phyloP scores from a whole-genome alignment of 1,140 invertebrate genomes.

The Dryas iulia region DNA sequence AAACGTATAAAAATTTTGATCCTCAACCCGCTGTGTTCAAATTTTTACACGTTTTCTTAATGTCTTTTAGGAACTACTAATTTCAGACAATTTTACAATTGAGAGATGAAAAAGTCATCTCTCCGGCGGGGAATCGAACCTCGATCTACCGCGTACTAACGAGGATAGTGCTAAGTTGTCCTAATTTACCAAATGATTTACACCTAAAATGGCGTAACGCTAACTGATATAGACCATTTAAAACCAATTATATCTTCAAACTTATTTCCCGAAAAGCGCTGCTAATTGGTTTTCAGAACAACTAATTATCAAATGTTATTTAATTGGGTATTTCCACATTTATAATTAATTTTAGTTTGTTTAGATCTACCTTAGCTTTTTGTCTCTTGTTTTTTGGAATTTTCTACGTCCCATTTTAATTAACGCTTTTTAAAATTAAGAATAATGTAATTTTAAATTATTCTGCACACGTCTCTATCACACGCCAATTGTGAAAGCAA shows the following conservation, averaged over 20 bases:
- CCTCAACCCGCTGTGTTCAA: no score
- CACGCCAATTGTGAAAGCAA: background rate
- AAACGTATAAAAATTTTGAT: no score
- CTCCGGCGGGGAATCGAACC: conserved; percentile 46
- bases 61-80: no score
- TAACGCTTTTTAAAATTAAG: background rate
- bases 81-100: no score
- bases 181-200: background rate
- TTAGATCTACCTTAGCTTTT: background rate
- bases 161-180: background rate
- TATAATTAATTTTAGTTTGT: background rate
- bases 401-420: background rate
- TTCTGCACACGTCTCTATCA: background rate
- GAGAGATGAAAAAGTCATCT: background rate
- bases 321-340: background rate
- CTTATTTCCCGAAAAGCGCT: background rate
- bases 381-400: background rate
- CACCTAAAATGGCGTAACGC: background rate
- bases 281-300: background rate
- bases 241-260: background rate
- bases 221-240: background rate
- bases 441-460: background rate
- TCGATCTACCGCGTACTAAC: conserved; percentile 43
- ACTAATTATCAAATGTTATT: background rate
- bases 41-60: no score